Conservation (phyloP, 2,113 vertebrate species). For the Platysternon megacephalum region DNA sequence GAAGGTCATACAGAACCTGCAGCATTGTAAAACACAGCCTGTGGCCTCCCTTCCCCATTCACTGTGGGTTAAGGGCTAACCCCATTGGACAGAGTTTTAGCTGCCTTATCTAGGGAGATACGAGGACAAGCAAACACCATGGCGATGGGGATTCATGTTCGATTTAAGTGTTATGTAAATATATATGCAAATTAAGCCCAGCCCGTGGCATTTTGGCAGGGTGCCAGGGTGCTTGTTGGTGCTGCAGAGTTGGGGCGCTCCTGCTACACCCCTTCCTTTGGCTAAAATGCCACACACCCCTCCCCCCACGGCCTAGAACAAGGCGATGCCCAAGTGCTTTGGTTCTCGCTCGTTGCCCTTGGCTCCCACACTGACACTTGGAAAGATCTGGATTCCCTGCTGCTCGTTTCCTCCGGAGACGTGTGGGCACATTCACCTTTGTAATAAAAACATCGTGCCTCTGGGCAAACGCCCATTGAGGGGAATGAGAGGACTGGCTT, state of each 20-base stretch:
- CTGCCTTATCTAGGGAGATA: rapidly evolving
- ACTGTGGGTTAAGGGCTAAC: rapidly evolving
- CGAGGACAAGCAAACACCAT: rapidly evolving
- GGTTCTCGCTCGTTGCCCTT: slow-evolving; percentile 3
- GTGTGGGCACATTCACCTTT: slow-evolving; percentile 58
- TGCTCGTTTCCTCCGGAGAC: slow-evolving; percentile 57
- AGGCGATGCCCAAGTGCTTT: background rate
- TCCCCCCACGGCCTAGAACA: rapidly evolving
- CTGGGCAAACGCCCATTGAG: slow-evolving; percentile 51
- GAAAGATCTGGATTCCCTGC: slow-evolving; percentile 60
- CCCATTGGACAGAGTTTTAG: background rate
- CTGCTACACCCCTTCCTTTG: background rate
- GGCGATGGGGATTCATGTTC: rapidly evolving
- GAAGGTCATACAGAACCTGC: background rate
- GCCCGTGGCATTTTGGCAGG: rapidly evolving
- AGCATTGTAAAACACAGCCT: rapidly evolving
- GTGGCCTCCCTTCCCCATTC: background rate
- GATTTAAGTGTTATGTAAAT: background rate
- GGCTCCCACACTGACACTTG: slow-evolving; percentile 46
- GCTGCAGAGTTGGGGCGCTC: rapidly evolving
- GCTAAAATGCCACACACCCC: background rate
- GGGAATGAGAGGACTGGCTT: background rate
- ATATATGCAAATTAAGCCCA: rapidly evolving
- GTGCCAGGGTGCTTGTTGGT: rapidly evolving
- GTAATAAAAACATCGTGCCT: slow-evolving; percentile 22